A percentile compares a stretch with the other conserved stretches of the same genome.
These are phyloP conservation scores for Acromyrmex charruanus DNA, from an alignment of 1,140 invertebrate genomes.

Conservation along the genomic window DNA sequence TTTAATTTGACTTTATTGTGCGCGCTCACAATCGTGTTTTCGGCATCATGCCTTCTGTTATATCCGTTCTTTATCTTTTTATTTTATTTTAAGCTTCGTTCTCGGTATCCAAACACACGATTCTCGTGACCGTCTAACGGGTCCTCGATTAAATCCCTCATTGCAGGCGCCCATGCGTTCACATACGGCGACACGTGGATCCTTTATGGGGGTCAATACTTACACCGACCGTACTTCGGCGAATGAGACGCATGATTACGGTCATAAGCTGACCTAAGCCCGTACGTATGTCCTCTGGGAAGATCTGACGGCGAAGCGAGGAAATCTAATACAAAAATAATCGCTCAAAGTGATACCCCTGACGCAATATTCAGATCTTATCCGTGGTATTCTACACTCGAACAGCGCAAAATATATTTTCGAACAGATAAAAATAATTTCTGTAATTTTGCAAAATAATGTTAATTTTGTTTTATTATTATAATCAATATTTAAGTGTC, in stretches of 20 bases:
- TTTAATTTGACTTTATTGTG: neutral
- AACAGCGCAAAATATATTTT: neutral
- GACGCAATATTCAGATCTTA: neutral
- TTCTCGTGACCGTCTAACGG: conserved; percentile 20
- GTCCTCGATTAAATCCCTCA: conserved; percentile 33
- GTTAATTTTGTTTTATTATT: neutral
- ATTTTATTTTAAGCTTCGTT: neutral
- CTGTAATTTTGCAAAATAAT: neutral
- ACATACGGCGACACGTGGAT: conserved; percentile 54
- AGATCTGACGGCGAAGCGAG: conserved; percentile 11
- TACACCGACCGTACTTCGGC: conserved; percentile 39
- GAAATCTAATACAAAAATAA: conserved; percentile 50
- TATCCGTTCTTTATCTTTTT: neutral
- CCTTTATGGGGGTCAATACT: conserved; percentile 65
- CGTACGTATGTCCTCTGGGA: conserved; percentile 23
- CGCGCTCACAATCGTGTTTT: neutral
- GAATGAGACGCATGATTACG: conserved; percentile 58
- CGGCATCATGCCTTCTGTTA: neutral
- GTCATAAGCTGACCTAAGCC: conserved; percentile 64
- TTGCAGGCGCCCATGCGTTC: conserved; percentile 51
- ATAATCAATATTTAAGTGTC: neutral
- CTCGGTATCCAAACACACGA: neutral
- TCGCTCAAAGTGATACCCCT: conserved; percentile 27
- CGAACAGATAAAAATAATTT: neutral
- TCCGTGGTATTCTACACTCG: neutral